These are phyloP conservation scores for Pleuronectes platessa DNA, from an alignment of 2,113 vertebrate genomes.

Conservation along the genomic window DNA sequence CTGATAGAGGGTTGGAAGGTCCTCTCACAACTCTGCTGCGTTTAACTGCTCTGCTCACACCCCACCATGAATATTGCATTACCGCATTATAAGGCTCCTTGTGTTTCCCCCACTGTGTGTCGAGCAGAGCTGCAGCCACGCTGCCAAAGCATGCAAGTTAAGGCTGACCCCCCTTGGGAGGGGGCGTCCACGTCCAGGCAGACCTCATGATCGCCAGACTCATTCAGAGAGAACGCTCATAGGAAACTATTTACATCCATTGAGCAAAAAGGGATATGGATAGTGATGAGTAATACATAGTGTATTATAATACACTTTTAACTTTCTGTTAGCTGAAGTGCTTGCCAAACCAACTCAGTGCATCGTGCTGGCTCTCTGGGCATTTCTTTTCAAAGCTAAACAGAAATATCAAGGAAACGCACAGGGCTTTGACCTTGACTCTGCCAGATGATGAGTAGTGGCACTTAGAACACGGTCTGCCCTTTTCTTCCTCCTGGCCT, in stretches of 20 bases:
- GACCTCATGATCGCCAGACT: constrained; percentile 33
- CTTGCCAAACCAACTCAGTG: no score
- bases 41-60: constrained; percentile 74
- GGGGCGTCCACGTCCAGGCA: constrained; percentile 8
- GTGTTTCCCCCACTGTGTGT: constrained; percentile 65
- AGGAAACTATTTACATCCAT: not conserved
- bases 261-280: not conserved
- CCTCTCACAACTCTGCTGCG: constrained; percentile 75
- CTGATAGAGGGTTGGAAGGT: constrained; percentile 73
- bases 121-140: constrained; percentile 26
- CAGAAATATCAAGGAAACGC: constrained; percentile 47
- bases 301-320: no score
- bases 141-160: constrained; percentile 47
- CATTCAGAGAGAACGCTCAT: constrained; percentile 30
- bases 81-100: constrained; percentile 70
- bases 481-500: constrained; percentile 50
- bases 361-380: not conserved
- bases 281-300: no score
- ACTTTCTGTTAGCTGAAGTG: no score
- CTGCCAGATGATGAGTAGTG: constrained; percentile 60
- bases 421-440: constrained; percentile 58
- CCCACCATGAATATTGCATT: constrained; percentile 84
- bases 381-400: constrained; percentile 50
- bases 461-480: constrained; percentile 49
- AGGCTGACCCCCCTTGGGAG: constrained; percentile 11